Conservation (phyloP, 2,888 invertebrate genomes). For the Macrophya alboannulata region DNA sequence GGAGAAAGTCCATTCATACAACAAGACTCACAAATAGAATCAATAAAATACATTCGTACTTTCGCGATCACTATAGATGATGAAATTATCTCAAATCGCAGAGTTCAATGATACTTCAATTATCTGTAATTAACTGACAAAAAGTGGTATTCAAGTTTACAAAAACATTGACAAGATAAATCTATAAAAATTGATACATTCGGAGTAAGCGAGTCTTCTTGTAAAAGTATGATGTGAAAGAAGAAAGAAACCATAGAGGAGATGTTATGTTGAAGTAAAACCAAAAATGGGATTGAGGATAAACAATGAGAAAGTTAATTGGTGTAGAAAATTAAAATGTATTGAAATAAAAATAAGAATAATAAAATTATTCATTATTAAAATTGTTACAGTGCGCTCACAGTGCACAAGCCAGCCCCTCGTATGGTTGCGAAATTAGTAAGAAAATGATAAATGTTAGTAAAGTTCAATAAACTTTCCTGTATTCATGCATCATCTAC, state of each 20-base stretch:
- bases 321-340: background rate
- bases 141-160: background rate
- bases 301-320: background rate
- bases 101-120: background rate
- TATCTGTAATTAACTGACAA: background rate
- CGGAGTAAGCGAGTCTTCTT: conserved; percentile 40
- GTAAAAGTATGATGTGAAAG: background rate
- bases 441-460: conserved; percentile 24
- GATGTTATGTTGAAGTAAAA: conserved; percentile 10
- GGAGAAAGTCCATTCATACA: conserved; percentile 34
- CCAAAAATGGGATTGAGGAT: conserved; percentile 29
- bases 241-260: conserved; percentile 30
- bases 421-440: conserved; percentile 48
- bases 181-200: background rate
- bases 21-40: conserved; percentile 35
- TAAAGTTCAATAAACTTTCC: conserved; percentile 22
- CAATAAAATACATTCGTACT: conserved; percentile 10
- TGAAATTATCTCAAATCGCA: background rate
- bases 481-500: conserved; percentile 28
- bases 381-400: conserved; percentile 21
- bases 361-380: conserved; percentile 7
- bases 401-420: conserved; percentile 52
- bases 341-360: background rate
- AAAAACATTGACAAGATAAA: background rate
- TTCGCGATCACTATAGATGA: background rate